Evolutionary conservation across 2,113 vertebrate genomes (phyloP).

Genomic region (Phyllopteryx taeniolatus): DNA sequence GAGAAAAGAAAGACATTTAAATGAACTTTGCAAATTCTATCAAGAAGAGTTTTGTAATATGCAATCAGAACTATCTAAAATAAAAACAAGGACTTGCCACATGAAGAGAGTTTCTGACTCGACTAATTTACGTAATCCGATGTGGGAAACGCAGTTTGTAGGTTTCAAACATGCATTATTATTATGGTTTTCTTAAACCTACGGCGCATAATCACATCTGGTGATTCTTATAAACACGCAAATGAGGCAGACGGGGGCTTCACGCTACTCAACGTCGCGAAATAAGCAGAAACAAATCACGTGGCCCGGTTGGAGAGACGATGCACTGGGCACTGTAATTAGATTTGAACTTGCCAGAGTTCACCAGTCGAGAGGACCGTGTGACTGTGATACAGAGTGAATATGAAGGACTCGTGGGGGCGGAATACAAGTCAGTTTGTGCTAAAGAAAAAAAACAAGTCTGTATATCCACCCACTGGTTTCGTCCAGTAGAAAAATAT

Average conservation of each 20-base stretch:
- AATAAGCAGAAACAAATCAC: conserved; percentile 3
- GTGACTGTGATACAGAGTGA: conserved; percentile 8
- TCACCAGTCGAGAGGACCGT: neutral
- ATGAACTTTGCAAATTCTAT: neutral
- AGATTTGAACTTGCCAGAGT: conserved; percentile 11
- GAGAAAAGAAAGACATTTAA: too few relatives aligned
- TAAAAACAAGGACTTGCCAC: neutral
- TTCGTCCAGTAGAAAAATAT: neutral
- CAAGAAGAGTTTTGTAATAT: neutral
- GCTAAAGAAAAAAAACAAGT: neutral
- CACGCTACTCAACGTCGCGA: neutral
- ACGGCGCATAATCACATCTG: neutral
- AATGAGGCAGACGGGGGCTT: neutral
- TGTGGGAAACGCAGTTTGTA: neutral
- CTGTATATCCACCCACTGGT: neutral
- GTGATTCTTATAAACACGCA: neutral
- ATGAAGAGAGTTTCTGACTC: neutral
- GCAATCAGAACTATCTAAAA: neutral
- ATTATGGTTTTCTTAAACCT: neutral
- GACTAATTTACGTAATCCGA: neutral
- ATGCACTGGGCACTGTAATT: neutral
- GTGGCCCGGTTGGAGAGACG: neutral
- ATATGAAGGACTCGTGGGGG: neutral
- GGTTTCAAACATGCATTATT: neutral
- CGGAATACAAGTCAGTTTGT: neutral